Conservation (phyloP, 1,140 invertebrate species). For the Neodiprion lecontei region DNA sequence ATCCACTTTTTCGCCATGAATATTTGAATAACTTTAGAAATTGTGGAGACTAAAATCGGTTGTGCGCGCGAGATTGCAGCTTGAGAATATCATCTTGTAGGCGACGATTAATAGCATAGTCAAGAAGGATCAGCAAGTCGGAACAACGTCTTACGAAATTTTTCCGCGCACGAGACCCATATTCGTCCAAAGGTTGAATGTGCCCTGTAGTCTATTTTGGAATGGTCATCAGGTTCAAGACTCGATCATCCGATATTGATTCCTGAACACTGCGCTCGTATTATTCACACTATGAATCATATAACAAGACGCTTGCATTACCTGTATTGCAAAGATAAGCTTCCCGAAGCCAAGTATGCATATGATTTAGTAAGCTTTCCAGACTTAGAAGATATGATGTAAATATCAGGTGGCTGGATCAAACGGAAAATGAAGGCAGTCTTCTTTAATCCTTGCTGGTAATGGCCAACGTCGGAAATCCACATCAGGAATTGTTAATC, state of each 20-base stretch:
- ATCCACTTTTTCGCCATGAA: conserved; percentile 27
- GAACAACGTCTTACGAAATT: background rate
- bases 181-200: background rate
- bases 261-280: background rate
- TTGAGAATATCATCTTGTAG: background rate
- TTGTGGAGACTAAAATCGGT: conserved; percentile 26
- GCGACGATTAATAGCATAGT: background rate
- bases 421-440: too few relatives aligned
- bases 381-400: background rate
- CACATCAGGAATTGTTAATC: too few relatives aligned
- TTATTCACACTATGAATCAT: background rate
- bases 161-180: background rate
- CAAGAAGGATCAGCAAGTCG: background rate
- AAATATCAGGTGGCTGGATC: background rate
- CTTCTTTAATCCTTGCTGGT: too few relatives aligned
- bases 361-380: background rate
- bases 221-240: background rate
- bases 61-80: conserved; percentile 28
- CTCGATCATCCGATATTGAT: background rate
- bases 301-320: background rate
- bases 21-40: conserved; percentile 23
- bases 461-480: too few relatives aligned
- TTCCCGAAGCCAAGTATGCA: background rate
- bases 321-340: background rate
- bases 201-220: background rate